Evolutionary conservation across 2,888 invertebrate genomes (phyloP).

Genomic region (Girardia tigrina): DNA sequence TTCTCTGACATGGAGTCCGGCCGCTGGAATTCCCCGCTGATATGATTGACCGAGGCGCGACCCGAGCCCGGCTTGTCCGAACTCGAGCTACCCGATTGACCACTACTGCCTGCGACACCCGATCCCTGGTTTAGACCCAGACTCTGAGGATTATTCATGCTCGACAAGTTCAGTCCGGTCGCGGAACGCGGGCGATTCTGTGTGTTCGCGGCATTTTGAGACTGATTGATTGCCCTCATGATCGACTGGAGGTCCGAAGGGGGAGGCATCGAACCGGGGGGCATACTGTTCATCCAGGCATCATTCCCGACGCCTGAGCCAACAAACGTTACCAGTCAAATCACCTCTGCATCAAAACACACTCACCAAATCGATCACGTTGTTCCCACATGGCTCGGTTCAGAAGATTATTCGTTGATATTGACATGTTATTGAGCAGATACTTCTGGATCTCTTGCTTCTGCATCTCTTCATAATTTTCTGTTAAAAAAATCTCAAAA

Average conservation of each 20-base stretch:
- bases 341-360: too few species aligned
- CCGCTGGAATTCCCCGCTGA: not conserved
- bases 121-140: not conserved
- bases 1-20: not conserved
- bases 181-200: not conserved
- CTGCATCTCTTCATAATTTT: not conserved
- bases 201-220: not conserved
- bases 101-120: not conserved
- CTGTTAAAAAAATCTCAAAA: not conserved
- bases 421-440: not conserved
- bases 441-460: not conserved
- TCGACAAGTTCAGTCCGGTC: not conserved
- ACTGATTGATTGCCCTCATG: not conserved
- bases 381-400: slow-evolving; percentile 6
- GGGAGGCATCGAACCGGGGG: not conserved
- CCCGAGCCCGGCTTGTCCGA: not conserved
- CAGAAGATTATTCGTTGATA: not conserved
- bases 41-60: not conserved
- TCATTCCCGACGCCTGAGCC: not conserved
- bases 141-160: not conserved
- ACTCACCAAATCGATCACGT: not conserved
- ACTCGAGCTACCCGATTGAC: not conserved
- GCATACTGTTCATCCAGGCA: not conserved
- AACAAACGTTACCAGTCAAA: too few species aligned
- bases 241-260: not conserved